Evolutionary conservation across 35 echinoderm and acorn worm genomes (phyloP).

Genomic region (Ophioderma brevispina): DNA sequence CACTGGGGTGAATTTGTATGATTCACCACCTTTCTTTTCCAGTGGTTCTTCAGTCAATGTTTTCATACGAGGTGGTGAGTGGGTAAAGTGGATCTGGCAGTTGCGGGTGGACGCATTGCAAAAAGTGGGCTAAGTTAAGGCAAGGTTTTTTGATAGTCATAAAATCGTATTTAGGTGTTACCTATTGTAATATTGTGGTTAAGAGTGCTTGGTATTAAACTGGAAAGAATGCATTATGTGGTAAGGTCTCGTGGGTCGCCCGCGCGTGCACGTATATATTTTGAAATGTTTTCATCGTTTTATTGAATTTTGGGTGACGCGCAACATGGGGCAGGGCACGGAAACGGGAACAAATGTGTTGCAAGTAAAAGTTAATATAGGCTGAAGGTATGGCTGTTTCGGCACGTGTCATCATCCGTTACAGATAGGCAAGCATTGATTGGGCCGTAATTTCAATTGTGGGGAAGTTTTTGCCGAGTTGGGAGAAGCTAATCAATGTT

Average conservation of each 20-base stretch:
- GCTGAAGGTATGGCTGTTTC: neutral
- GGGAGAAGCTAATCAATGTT: neutral
- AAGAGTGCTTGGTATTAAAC: neutral
- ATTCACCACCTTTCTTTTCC: constrained; percentile 15
- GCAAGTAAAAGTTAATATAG: neutral
- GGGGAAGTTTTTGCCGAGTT: neutral
- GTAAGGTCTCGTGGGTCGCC: neutral
- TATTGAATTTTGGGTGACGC: neutral
- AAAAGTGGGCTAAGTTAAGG: neutral
- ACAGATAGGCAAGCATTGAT: neutral
- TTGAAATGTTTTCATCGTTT: neutral
- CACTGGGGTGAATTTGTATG: neutral
- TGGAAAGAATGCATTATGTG: neutral
- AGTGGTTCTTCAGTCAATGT: neutral
- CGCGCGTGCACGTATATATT: neutral
- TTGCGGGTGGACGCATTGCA: neutral
- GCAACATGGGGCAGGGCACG: neutral
- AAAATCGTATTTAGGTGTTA: neutral
- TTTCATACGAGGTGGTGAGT: neutral
- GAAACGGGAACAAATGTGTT: neutral
- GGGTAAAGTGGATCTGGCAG: neutral
- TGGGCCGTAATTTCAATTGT: constrained; percentile 26
- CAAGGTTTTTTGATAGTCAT: neutral
- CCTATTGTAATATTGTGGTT: neutral
- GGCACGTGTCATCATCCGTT: neutral